phyloP scores from a whole-genome alignment of 2,113 vertebrate species.

The Sphaerodactylus townsendi region DNA sequence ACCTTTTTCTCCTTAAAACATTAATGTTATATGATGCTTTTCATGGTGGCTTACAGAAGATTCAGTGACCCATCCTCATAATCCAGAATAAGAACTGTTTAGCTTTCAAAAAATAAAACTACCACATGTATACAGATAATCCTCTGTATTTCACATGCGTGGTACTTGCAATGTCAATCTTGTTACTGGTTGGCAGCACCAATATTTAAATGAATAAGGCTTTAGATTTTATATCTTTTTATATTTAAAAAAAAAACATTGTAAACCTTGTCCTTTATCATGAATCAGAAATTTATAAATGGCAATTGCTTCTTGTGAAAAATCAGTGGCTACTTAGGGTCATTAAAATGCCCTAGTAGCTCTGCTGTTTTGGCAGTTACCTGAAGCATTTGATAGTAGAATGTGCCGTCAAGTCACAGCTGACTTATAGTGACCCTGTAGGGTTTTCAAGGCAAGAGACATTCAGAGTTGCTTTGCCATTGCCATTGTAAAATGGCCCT shows the following conservation, averaged over 20 bases:
- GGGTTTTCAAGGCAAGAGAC: too few species aligned
- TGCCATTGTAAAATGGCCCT: too few species aligned
- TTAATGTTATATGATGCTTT: not conserved
- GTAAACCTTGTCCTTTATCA: not conserved
- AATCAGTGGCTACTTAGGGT: too few species aligned
- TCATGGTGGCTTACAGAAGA: not conserved
- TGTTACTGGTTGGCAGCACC: not conserved
- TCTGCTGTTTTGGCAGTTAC: too few species aligned
- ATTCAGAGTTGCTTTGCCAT: too few species aligned
- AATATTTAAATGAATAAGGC: not conserved
- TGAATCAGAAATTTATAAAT: not conserved
- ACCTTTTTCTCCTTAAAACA: slow-evolving; percentile 8
- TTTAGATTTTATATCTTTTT: not conserved
- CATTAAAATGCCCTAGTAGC: too few species aligned
- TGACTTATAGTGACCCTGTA: too few species aligned
- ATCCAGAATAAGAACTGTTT: not conserved
- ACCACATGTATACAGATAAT: not conserved
- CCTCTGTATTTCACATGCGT: not conserved
- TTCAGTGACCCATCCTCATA: not conserved
- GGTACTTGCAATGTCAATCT: not conserved
- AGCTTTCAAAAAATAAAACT: not conserved
- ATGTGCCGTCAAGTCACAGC: too few species aligned
- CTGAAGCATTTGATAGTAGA: too few species aligned
- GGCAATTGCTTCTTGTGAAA: too few species aligned
- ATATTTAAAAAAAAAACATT: not conserved